Evolutionary conservation across 2,888 invertebrate species (phyloP).

Genomic region (Heliothis peltigera): DNA sequence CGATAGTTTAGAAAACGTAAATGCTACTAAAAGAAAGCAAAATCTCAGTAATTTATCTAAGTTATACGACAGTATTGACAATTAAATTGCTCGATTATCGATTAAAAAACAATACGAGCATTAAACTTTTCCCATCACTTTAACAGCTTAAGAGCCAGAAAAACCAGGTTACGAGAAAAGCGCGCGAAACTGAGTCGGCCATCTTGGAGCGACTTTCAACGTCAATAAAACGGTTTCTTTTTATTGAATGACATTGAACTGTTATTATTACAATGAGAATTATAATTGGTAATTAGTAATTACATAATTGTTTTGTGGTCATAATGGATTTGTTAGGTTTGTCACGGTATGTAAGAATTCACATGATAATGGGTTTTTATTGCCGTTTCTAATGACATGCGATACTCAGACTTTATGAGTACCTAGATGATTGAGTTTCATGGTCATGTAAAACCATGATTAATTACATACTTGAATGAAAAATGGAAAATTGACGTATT

Average conservation of each 20-base stretch:
- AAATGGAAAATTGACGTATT: background rate
- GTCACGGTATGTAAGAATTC: constrained; percentile 16
- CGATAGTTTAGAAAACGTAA: constrained; percentile 35
- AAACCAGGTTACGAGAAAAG: constrained; percentile 67
- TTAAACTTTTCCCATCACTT: constrained; percentile 60
- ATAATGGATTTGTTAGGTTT: constrained; percentile 30
- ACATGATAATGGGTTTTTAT: constrained; percentile 24
- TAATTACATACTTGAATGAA: background rate
- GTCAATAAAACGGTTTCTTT: constrained; percentile 54
- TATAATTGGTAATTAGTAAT: constrained; percentile 50
- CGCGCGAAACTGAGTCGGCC: constrained; percentile 61
- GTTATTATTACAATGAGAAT: constrained; percentile 41
- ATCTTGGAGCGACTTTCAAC: constrained; percentile 70
- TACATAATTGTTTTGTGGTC: constrained; percentile 37
- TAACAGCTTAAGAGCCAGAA: constrained; percentile 56
- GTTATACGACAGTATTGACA: constrained; percentile 22
- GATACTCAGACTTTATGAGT: constrained; percentile 14
- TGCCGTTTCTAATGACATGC: constrained; percentile 29
- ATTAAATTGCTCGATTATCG: constrained; percentile 32
- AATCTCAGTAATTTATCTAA: constrained; percentile 28
- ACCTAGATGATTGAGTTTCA: background rate
- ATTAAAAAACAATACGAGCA: constrained; percentile 45
- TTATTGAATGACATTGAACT: constrained; percentile 49
- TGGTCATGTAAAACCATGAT: constrained; percentile 2
- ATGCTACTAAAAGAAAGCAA: constrained; percentile 10